These are phyloP conservation scores for Anneissia japonica DNA, from an alignment of 35 echinoderm and acorn worm genomes.

Conservation along the genomic window DNA sequence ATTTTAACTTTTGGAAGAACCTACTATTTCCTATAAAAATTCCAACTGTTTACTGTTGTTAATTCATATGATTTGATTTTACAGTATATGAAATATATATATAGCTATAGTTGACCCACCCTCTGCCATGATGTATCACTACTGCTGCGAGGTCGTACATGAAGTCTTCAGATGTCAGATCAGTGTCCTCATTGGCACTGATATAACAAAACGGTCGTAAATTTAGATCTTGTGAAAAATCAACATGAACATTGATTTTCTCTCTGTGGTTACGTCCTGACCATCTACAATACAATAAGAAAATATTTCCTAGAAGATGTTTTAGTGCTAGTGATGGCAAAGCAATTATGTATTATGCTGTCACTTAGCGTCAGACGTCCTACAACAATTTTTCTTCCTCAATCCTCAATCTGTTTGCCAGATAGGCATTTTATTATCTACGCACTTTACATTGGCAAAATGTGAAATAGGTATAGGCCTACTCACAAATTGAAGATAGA, in stretches of 20 bases:
- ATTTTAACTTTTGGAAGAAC: background rate
- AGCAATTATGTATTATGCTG: no score
- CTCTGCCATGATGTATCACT: constrained; percentile 81
- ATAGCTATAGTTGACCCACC: constrained; percentile 34
- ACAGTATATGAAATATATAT: background rate
- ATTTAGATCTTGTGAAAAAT: constrained; percentile 83
- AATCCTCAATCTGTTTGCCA: no score
- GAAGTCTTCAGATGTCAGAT: constrained; percentile 64
- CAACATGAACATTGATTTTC: constrained; percentile 82
- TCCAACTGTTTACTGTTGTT: background rate
- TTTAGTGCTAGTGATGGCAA: no score
- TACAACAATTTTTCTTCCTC: no score
- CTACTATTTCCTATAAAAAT: background rate
- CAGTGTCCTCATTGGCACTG: constrained; percentile 29
- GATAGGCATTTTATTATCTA: no score
- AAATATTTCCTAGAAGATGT: no score
- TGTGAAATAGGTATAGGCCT: no score
- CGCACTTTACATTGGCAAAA: no score
- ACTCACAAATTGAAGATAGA: no score
- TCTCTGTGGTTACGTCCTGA: constrained; percentile 87
- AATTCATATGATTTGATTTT: background rate
- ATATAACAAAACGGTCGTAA: constrained; percentile 74
- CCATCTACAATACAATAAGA: constrained; percentile 48
- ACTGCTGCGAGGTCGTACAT: constrained; percentile 82
- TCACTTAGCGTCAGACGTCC: no score